phyloP scores from a whole-genome alignment of 2,888 invertebrate species.

The Ectropis crepuscularia region DNA sequence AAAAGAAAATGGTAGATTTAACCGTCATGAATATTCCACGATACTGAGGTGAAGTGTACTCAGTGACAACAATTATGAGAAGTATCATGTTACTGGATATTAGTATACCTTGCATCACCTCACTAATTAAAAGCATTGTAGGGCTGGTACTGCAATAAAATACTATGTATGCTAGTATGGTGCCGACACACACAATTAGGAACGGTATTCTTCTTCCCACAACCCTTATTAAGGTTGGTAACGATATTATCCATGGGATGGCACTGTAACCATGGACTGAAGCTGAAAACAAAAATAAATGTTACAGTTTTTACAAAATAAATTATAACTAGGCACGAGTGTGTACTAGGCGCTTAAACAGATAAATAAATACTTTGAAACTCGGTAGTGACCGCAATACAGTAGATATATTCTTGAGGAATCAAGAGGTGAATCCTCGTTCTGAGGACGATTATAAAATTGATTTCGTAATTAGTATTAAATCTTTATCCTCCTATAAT shows the following conservation, averaged over 20 bases:
- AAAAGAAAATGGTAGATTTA: constrained; percentile 46
- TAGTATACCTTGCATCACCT: constrained; percentile 42
- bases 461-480: too few species aligned
- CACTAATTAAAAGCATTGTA: constrained; percentile 46
- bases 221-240: constrained; percentile 32
- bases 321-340: too few species aligned
- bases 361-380: too few species aligned
- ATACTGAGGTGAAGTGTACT: constrained; percentile 49
- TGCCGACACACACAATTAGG: constrained; percentile 35
- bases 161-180: constrained; percentile 39
- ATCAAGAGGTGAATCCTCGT: too few species aligned
- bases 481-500: too few species aligned
- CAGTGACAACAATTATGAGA: constrained; percentile 42
- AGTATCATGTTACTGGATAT: constrained; percentile 35
- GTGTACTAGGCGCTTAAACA: too few species aligned
- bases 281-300: constrained; percentile 15
- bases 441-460: too few species aligned
- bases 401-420: too few species aligned
- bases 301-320: too few species aligned
- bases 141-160: constrained; percentile 45
- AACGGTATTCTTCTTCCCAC: constrained; percentile 42
- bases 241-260: constrained; percentile 40
- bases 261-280: constrained; percentile 42
- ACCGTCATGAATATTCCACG: constrained; percentile 48
- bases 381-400: too few species aligned